These are phyloP conservation scores for Lateolabrax maculatus DNA, from an alignment of 2,797 vertebrate genomes.

Conservation along the genomic window DNA sequence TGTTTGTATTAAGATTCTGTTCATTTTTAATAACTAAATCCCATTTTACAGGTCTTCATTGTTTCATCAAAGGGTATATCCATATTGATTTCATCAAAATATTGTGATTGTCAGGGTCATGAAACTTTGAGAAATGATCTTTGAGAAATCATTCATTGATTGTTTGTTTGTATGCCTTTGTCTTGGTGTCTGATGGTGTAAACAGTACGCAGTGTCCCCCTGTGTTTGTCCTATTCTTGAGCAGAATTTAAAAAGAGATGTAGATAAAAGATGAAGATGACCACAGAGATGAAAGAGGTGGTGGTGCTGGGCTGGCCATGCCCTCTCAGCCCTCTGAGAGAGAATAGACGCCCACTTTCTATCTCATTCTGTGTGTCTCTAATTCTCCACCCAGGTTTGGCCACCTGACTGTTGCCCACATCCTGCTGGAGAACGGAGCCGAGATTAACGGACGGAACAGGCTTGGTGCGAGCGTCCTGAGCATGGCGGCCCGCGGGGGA, in stretches of 20 bases:
- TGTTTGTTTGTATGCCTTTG: neutral
- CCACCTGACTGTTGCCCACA: slow-evolving; percentile 90
- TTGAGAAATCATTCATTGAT: neutral
- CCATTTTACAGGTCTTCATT: neutral
- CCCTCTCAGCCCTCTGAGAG: neutral
- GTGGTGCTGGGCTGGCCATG: neutral
- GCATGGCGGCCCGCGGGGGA: slow-evolving; percentile 93
- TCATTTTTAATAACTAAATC: neutral
- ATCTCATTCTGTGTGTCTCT: neutral
- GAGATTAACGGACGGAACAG: slow-evolving; percentile 95
- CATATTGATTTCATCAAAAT: neutral
- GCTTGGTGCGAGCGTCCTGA: slow-evolving; percentile 93
- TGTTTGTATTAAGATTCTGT: neutral
- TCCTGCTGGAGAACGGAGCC: slow-evolving; percentile 95
- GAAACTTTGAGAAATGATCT: neutral
- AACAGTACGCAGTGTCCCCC: neutral
- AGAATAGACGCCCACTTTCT: fast-evolving
- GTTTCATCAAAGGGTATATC: neutral
- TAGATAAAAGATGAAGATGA: too few relatives aligned
- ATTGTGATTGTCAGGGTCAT: neutral
- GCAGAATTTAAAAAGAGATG: neutral
- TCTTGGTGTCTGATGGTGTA: neutral
- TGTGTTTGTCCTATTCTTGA: neutral
- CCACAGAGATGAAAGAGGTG: neutral
- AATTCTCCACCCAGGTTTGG: slow-evolving; percentile 86